phyloP scores from a whole-genome alignment of 2,888 invertebrate genomes.

The Nomada fucata region DNA sequence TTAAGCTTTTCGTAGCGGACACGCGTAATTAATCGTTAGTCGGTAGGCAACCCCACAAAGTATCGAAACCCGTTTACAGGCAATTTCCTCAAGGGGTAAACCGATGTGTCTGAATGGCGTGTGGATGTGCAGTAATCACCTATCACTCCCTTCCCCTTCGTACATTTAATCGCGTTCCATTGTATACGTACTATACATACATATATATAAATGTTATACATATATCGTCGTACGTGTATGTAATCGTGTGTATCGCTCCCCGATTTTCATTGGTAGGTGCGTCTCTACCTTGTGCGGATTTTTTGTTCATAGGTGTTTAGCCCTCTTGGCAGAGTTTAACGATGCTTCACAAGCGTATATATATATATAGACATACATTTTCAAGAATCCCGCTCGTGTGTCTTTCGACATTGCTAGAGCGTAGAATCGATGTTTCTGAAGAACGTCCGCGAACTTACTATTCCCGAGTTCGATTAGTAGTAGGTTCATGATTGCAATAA shows the following conservation, averaged over 20 bases:
- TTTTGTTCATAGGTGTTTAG: not conserved
- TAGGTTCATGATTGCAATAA: conserved; percentile 43
- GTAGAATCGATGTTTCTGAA: not conserved
- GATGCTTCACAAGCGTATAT: not conserved
- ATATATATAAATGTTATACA: conserved; percentile 17
- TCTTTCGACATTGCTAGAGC: not conserved
- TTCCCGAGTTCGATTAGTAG: not conserved
- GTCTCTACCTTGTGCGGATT: conserved; percentile 6
- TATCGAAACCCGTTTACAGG: conserved; percentile 64
- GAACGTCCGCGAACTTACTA: not conserved
- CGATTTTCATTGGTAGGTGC: conserved; percentile 14
- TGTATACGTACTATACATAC: conserved; percentile 39
- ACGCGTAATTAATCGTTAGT: conserved; percentile 70
- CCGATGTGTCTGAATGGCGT: conserved; percentile 76
- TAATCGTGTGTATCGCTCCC: conserved; percentile 29
- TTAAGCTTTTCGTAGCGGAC: conserved; percentile 57
- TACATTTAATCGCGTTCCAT: conserved; percentile 65
- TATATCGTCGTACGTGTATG: not conserved
- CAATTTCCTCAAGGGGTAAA: conserved; percentile 65
- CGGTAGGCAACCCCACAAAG: conserved; percentile 61
- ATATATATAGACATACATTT: too few relatives aligned
- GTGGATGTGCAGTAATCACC: conserved; percentile 71
- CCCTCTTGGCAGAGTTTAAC: conserved; percentile 16
- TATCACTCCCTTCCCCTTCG: conserved; percentile 58
- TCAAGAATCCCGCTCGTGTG: not conserved